A percentile compares a stretch with the other conserved stretches of the same genome.
Evolutionary conservation across 2,113 vertebrate genomes (phyloP).

Genomic region (Romanogobio albipinnatus): DNA sequence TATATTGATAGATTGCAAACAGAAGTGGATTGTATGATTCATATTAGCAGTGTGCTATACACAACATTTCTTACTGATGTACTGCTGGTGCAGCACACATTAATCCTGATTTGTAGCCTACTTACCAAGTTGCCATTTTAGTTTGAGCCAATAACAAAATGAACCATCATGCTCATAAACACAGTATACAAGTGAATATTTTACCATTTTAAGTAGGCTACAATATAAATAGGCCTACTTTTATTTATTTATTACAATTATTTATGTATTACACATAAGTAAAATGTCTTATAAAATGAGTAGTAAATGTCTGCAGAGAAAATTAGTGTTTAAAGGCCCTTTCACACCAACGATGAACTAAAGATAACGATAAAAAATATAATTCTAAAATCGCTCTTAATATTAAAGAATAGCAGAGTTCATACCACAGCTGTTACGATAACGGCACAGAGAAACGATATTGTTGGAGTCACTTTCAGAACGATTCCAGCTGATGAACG

Average conservation of each 20-base stretch:
- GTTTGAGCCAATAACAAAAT: constrained; percentile 1
- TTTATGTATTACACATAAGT: not conserved
- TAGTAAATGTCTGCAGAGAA: not conserved
- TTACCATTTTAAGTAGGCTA: too few relatives aligned
- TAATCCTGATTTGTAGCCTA: constrained; percentile 5
- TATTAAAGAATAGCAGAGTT: too few relatives aligned
- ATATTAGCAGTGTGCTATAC: not conserved
- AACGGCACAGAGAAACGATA: too few relatives aligned
- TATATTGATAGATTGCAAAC: not conserved
- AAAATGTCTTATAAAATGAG: not conserved
- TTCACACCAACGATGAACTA: too few relatives aligned
- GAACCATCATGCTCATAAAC: not conserved
- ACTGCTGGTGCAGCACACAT: not conserved
- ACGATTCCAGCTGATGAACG: too few relatives aligned
- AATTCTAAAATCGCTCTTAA: too few relatives aligned
- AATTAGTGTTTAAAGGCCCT: not conserved
- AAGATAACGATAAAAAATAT: too few relatives aligned
- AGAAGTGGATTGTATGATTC: not conserved
- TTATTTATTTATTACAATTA: too few relatives aligned
- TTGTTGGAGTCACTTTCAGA: too few relatives aligned
- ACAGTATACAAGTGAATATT: not conserved
- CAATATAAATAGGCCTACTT: too few relatives aligned
- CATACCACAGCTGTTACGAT: too few relatives aligned
- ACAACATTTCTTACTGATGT: not conserved
- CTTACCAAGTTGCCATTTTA: constrained; percentile 1